Base-by-base conservation (phyloP, 2,797 vertebrate species). In the Sebastes minor region DNA sequence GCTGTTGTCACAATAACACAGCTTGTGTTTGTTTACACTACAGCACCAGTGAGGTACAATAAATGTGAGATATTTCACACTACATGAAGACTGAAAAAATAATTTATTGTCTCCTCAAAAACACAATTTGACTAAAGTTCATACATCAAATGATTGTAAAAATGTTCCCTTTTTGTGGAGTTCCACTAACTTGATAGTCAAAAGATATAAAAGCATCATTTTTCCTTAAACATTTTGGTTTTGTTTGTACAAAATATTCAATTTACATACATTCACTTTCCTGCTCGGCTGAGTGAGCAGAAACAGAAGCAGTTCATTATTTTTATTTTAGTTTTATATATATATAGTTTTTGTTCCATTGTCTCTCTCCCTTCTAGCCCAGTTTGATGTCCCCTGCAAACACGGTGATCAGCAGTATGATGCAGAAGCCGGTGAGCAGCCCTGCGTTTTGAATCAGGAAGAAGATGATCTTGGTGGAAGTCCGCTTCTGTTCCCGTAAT, bases 371-470 rank as follows among this genome's bases (percentile, higher is more conserved):
- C 25, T 10, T 66, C 76, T 89, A 96, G 32, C 91, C 95, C 74
- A 96, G 84, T 72, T 93, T 94, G 60, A 96, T 96, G 0, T 91
- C 4, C 2, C 95, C 94, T 4, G 93, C 95, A 10, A 93, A 96
- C 86, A 94, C 30, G 11, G 96, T 96, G 88, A 96, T 96, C 35
- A 96, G 91, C 20, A 96, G 90, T 10, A 96, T 96, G 88, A 96
- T 73, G 68, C 79, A 3, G 81, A 96, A 96, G 1, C 96, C 96
- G 0, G 85, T 93, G 56, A 96, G 93, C 61, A 96, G 90, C 13
- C 96, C 96, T 0, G 89, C 89, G 0, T 96, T 96, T 93, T 96
- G 96, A 83, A 96, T 95, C 63, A 95, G 32, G 88, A 96, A 96
- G 92, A 96, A 96, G 60, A 95, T 2, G 5, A 95, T 3, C 66